A percentile compares a stretch with the other conserved stretches of the same genome.
phyloP scores from a whole-genome alignment of 1,140 invertebrate genomes.

The Meloidogyne chitwoodi region DNA sequence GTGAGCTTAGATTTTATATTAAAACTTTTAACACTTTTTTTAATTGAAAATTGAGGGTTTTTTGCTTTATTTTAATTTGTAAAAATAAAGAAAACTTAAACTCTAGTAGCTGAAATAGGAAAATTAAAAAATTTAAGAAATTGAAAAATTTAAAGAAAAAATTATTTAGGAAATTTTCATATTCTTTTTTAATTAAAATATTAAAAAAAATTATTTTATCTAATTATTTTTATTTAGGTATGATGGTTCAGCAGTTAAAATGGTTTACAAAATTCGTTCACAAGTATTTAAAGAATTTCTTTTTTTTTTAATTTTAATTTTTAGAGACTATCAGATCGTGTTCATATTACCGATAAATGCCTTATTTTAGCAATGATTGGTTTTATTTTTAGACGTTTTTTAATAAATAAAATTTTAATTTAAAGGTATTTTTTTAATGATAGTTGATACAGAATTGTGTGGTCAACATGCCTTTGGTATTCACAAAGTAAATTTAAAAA shows the following conservation, averaged over 20 bases:
- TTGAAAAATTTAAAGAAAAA: too few species aligned
- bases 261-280: conserved; percentile 57
- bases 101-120: too few species aligned
- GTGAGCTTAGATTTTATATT: too few species aligned
- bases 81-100: too few species aligned
- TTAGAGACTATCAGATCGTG: conserved; percentile 49
- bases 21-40: too few species aligned
- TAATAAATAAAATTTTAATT: background rate
- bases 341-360: conserved; percentile 42
- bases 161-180: too few species aligned
- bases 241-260: conserved; percentile 53
- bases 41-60: too few species aligned
- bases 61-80: too few species aligned
- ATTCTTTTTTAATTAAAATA: too few species aligned
- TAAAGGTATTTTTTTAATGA: conserved; percentile 37
- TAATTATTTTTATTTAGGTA: conserved; percentile 37
- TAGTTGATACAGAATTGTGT: conserved; percentile 47
- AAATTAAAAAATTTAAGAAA: too few species aligned
- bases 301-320: background rate
- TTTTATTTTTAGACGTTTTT: background rate
- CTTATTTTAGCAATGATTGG: conserved; percentile 16
- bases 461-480: conserved; percentile 39
- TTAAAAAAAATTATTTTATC: background rate
- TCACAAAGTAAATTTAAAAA: conserved; percentile 32
- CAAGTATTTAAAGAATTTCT: background rate